Evolutionary conservation across 2,113 vertebrate species (phyloP), one percentile per base, ranked within the genome.

Genomic region (Pheucticus melanocephalus): DNA sequence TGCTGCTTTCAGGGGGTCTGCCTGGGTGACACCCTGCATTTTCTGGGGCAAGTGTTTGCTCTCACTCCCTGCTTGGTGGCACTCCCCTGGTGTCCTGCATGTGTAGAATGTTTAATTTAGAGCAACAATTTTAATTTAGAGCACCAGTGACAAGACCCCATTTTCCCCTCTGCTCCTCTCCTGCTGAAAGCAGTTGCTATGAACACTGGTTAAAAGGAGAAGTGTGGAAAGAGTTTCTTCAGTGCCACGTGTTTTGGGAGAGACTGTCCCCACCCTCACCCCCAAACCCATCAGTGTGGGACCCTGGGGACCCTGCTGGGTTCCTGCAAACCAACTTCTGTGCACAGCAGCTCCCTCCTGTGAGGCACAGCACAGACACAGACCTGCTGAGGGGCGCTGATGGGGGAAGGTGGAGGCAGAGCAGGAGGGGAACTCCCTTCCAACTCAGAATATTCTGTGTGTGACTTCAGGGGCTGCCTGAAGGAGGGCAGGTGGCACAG

Each of bases 141-240:
- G 23, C 35, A 68, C 23, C 16, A 39, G 35, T 17, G n/a, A 68
- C 21, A 73, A 81, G 23, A 27, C 30, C 48, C 15, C 22, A 14
- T 33, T 42, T 53, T 2, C 22, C 37, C 22, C 31, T 47, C 16
- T 8, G 1, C 18, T 40, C 53, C 18, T 25, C 16, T 51, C 30
- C 53, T n/a, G 59, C 80, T 95, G 86, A 13, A 72, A 85, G 39
- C 66, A 65, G 63, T 40, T 88, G 64, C 59, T 92, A 16, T 70
- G 68, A 86, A 83, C 82, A 4, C 12, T 14, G 44, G 24, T 48
- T 82, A 17, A 82, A 45, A 51, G 47, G 17, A 40, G 33, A 86
- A n/a, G 9, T 0, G 10, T 69, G 69, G 31, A 57, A 73, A 53
- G 12, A 14, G 15, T 13, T 72, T 79, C 51, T 33, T 40, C 1